Percentiles rank a stretch among this genome's conserved stretches.
These are phyloP conservation scores for Sphenodon punctatus DNA, from an alignment of 2,797 vertebrate genomes.

Conservation along the genomic window DNA sequence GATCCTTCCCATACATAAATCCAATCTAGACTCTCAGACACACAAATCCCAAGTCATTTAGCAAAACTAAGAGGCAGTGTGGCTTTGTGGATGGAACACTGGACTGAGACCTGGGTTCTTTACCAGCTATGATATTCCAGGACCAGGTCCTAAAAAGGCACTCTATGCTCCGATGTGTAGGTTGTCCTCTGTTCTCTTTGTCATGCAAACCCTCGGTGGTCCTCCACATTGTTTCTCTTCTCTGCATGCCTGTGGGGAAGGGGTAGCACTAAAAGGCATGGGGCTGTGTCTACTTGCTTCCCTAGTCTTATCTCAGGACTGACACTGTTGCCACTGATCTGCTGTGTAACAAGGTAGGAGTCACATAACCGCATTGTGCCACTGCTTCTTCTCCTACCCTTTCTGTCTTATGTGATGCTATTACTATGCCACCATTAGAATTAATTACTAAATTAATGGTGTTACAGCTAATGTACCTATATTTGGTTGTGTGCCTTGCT, in stretches of 20 bases:
- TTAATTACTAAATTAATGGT: not conserved
- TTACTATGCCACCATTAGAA: not conserved
- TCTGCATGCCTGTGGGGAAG: too few species aligned
- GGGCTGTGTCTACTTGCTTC: too few species aligned
- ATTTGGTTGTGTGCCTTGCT: conserved; percentile 12
- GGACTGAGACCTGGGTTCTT: not conserved
- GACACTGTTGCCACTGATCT: not conserved
- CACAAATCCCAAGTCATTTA: not conserved
- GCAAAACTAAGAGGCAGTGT: not conserved
- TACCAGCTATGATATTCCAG: too few species aligned
- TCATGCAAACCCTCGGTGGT: too few species aligned
- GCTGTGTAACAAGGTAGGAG: not conserved
- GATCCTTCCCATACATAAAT: not conserved
- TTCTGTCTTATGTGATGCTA: rapidly evolving
- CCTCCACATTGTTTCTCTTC: too few species aligned
- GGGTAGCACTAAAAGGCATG: too few species aligned
- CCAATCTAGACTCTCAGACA: not conserved
- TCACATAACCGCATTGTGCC: not conserved
- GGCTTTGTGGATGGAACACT: not conserved
- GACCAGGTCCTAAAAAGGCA: too few species aligned
- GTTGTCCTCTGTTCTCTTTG: too few species aligned
- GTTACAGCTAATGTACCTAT: not conserved
- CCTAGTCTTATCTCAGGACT: too few species aligned
- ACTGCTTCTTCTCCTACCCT: not conserved
- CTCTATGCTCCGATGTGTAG: too few species aligned